These are phyloP conservation scores for Tetragonula carbonaria DNA, from an alignment of 2,888 invertebrate species.

Conservation along the genomic window DNA sequence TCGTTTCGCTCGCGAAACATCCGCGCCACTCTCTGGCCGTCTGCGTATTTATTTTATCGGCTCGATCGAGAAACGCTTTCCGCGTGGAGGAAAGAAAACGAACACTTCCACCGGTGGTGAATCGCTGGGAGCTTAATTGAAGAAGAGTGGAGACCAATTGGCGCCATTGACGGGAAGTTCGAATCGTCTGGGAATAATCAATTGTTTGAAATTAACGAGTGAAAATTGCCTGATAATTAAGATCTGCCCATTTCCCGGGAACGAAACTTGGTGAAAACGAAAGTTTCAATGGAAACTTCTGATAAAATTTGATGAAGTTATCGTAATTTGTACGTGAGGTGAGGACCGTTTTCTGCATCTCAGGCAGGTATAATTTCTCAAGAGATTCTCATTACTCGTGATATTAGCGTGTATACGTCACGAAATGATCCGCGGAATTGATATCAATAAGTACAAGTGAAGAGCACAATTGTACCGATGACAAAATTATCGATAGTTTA, in stretches of 20 bases:
- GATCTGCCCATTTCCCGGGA: not conserved
- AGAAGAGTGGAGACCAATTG: not conserved
- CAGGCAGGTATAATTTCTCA: no score
- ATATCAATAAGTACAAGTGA: no score
- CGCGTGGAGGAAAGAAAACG: not conserved
- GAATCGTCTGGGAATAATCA: not conserved
- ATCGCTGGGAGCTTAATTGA: constrained; percentile 8
- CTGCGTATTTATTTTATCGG: constrained; percentile 39
- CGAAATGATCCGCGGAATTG: no score
- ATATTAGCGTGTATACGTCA: no score
- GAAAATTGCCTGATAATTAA: not conserved
- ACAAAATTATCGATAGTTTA: no score
- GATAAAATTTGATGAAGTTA: no score
- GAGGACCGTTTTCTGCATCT: no score
- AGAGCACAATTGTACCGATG: no score
- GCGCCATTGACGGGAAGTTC: not conserved
- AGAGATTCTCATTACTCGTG: no score
- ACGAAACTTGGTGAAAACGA: not conserved
- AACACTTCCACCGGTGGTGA: not conserved
- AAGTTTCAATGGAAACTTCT: not conserved
- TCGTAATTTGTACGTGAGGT: no score
- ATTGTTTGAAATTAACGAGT: not conserved
- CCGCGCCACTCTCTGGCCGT: not conserved
- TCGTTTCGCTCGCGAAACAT: constrained; percentile 1
- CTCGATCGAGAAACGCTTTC: not conserved